Percentiles rank a stretch among this genome's conserved stretches.
Conservation (phyloP, 2,797 vertebrate genomes). For the Ptychobarbus kaznakovi region DNA sequence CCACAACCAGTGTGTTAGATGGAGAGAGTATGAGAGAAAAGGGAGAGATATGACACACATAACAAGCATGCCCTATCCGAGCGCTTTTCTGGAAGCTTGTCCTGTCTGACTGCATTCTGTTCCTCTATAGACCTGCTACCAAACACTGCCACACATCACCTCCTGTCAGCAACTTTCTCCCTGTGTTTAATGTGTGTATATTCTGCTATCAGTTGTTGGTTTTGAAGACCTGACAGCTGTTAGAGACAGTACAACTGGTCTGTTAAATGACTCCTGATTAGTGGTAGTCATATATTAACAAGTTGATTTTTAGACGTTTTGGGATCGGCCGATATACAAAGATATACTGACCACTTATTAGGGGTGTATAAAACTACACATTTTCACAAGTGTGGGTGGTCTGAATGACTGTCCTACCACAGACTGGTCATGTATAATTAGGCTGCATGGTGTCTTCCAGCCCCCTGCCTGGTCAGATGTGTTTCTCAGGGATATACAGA, state of each 20-base stretch:
- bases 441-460: not conserved
- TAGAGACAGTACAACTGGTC: not conserved
- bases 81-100: slow-evolving; percentile 23
- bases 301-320: not conserved
- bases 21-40: slow-evolving; percentile 19
- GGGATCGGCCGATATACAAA: not conserved
- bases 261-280: not conserved
- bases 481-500: not conserved
- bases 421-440: not conserved
- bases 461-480: not conserved
- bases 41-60: not conserved
- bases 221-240: not conserved
- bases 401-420: not conserved
- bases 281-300: not conserved
- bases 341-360: not conserved
- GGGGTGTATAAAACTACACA: not conserved
- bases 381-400: not conserved
- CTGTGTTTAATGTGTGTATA: not conserved
- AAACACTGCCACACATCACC: slow-evolving; percentile 21
- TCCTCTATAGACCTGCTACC: slow-evolving; percentile 17
- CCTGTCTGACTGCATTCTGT: slow-evolving; percentile 36
- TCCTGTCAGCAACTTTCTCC: slow-evolving; percentile 34
- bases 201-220: not conserved
- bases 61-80: slow-evolving; percentile 3
- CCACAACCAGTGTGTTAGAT: not conserved